Base-by-base conservation (phyloP, 1,140 invertebrate species). In the Bombus ignitus region DNA sequence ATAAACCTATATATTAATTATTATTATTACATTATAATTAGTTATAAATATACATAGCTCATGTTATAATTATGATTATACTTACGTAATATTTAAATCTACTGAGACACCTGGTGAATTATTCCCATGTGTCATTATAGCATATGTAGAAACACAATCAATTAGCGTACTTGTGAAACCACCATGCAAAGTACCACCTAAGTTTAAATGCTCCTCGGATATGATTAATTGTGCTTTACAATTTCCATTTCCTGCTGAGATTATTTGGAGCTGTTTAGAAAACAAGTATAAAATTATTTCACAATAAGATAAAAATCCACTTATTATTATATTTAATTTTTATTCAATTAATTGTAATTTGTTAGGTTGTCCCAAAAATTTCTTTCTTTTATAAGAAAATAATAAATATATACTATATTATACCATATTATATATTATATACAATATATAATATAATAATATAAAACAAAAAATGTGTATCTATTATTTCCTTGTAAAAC, bases 61-160 rank as follows among this genome's bases (percentile, higher is more conserved):
- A 2, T 53, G 47, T 22, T 53, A 75, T 74, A 53, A 22, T 1
- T 53, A 89, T 42, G 4, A 22, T n/a, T 68, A 59, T 79, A 90
- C 96, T 95, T 96, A 97, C 97, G 96, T 95, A 2, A 98, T 95
- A 92, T 97, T 96, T 22, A 98, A 92, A 92, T 98, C 96, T 28
- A 98, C 96, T 25, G 97, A 98, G 42, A 97, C 97, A 59, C 98
- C 97, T 82, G 97, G 95, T 53, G 94, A 22, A 85, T 96, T 94
- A 71, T 94, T 95, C 37, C 96, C 96, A 84, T 96, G 95, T 0
- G 97, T 97, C 91, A 97, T 96, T 10, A 99, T 91, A 3, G 98
- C 98, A 92, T 97, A 97, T 0, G 98, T 98, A 10, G 98, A 98
- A 28, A 99, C 94, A 82, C 96, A 96, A 95, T 99, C 98, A 18